Evolutionary conservation across 2,888 invertebrate species (phyloP), one percentile per base, ranked within the genome.

Genomic region (Hydrotaea cyrtoneurina): DNA sequence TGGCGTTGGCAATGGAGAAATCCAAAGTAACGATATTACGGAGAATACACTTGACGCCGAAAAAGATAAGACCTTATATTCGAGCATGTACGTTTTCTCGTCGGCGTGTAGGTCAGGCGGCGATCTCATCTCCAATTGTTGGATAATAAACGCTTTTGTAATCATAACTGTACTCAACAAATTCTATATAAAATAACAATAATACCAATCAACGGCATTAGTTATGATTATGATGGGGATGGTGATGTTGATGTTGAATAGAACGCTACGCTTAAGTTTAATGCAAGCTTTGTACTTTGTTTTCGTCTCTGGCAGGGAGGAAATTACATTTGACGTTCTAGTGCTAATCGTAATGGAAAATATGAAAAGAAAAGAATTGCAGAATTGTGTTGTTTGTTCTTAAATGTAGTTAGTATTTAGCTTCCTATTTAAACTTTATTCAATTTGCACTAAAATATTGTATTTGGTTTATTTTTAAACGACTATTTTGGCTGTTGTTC

Each of bases 51-150:
- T 82, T 43, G 62, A 19, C 53, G 55, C 76, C 50, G 21, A 59
- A 13, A 85, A 81, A 81, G 81, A 85, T 62, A 43, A 85, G 82
- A 85, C 36, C 3, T n/a, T 85, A 11, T 74, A 79, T 73, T 76
- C 81, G 53, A 79, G 78, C 53, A 77, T 85, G 82, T 81, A 76
- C 46, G 31, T 76, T 15, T 79, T 81, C 15, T 72, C 82, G 62
- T 64, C 81, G 19, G 66, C 75, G 21, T 76, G 73, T 82, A 85
- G 85, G 66, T 82, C 73, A 79, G 73, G 11, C 73, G 13, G 21
- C 43, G 55, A 57, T 53, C 66, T 17, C 36, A 78, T n/a, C 13
- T 21, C 31, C 31, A 62, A 53, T 71, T 75, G 46, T 39, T 71
- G 76, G 72, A 50, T 72, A 57, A 57, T 66, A 59, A 81, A 73